A percentile compares a stretch with the other conserved stretches of the same genome.
Conservation (phyloP, 1,140 invertebrate genomes). For the Dendrolimus punctatus region DNA sequence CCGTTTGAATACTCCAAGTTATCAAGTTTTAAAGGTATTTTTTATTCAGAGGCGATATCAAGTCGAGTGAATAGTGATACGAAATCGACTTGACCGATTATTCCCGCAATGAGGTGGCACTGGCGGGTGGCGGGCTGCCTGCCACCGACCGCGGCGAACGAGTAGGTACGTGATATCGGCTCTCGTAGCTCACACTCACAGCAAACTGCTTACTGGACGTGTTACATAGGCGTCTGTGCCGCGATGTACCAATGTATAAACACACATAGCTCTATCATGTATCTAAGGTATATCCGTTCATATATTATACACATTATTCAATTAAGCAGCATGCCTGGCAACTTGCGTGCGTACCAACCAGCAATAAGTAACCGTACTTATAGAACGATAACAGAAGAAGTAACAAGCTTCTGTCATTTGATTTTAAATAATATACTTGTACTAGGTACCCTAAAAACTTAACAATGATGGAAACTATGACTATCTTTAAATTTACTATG, state of each 20-base stretch:
- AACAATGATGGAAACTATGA: no score
- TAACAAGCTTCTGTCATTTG: no score
- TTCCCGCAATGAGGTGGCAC: slow-evolving; percentile 62
- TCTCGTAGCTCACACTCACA: slow-evolving; percentile 69
- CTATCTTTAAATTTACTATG: no score
- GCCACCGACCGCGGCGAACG: slow-evolving; percentile 65
- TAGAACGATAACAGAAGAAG: not conserved
- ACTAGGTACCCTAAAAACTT: no score
- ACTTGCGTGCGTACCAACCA: slow-evolving; percentile 20
- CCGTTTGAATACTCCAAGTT: not conserved
- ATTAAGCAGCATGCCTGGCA: slow-evolving; percentile 37
- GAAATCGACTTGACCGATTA: slow-evolving; percentile 60
- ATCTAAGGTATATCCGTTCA: slow-evolving; percentile 23
- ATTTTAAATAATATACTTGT: no score
- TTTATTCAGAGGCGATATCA: not conserved
- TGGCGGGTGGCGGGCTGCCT: slow-evolving; percentile 56
- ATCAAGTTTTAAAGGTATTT: no score
- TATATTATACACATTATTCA: slow-evolving; percentile 27
- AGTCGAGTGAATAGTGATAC: slow-evolving; percentile 10
- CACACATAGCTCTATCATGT: slow-evolving; percentile 44
- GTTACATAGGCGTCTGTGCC: slow-evolving; percentile 66
- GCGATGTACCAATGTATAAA: slow-evolving; percentile 59
- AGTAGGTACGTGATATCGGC: slow-evolving; percentile 65
- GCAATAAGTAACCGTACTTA: slow-evolving; percentile 16
- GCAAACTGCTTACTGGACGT: slow-evolving; percentile 71